Percentiles rank a stretch among this genome's conserved stretches.
phyloP scores from a whole-genome alignment of 2,888 invertebrate genomes.

The Sycophila texana region DNA sequence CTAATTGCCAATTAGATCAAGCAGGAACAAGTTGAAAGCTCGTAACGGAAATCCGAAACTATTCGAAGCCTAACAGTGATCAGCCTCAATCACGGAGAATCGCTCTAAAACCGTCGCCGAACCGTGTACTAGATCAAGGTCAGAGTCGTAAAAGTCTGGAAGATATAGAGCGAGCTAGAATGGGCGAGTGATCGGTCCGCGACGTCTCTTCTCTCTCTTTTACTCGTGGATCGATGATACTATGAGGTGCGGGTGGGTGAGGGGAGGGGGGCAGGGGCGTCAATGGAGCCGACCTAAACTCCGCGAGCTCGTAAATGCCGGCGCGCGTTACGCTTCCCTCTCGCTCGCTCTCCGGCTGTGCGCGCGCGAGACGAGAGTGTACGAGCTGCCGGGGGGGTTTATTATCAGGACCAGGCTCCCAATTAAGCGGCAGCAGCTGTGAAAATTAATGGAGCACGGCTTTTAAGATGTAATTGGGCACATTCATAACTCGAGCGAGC shows the following conservation, averaged over 20 bases:
- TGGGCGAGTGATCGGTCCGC: constrained; percentile 30
- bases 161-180: constrained; percentile 29
- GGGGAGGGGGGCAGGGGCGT: constrained; percentile 37
- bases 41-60: constrained; percentile 34
- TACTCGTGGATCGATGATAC: constrained; percentile 52
- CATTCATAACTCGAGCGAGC: constrained; percentile 77
- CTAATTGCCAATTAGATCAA: no score
- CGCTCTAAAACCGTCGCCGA: constrained; percentile 38
- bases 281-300: constrained; percentile 59
- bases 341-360: constrained; percentile 60
- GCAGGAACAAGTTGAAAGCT: background rate
- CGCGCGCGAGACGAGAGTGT: constrained; percentile 57
- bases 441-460: constrained; percentile 81
- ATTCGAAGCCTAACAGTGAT: background rate
- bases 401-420: constrained; percentile 78
- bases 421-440: constrained; percentile 81
- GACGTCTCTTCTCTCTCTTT: constrained; percentile 18
- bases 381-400: constrained; percentile 70
- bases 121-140: constrained; percentile 64
- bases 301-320: constrained; percentile 69
- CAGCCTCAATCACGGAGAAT: constrained; percentile 15
- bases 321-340: constrained; percentile 59
- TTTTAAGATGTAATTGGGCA: constrained; percentile 82
- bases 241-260: constrained; percentile 12
- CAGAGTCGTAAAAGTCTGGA: constrained; percentile 63